These are phyloP conservation scores for Papilio polytes DNA, from an alignment of 1,140 invertebrate genomes.

Conservation along the genomic window DNA sequence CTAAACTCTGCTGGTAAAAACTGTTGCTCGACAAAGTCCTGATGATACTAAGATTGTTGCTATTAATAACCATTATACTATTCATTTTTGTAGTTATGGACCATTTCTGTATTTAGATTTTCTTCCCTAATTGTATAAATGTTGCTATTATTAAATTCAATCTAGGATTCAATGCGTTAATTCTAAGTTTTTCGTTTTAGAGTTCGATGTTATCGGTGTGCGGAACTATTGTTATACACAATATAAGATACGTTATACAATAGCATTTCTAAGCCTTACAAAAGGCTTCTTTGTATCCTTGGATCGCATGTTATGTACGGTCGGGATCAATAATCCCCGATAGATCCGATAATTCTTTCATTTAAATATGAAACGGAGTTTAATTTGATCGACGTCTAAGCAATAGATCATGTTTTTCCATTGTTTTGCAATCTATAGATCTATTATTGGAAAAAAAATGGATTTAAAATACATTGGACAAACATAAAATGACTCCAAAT, in stretches of 20 bases:
- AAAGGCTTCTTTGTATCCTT: not conserved
- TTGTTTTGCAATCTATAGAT: too few species aligned
- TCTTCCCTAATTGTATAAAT: too few species aligned
- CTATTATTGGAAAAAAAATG: too few species aligned
- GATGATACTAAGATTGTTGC: not conserved
- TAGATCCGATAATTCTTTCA: too few species aligned
- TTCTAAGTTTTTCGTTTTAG: not conserved
- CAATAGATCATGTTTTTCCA: too few species aligned
- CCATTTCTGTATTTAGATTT: too few species aligned
- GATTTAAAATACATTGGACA: too few species aligned
- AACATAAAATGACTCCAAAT: not conserved
- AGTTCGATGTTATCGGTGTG: not conserved
- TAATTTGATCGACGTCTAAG: too few species aligned
- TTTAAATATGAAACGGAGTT: too few species aligned
- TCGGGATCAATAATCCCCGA: too few species aligned
- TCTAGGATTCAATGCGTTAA: too few species aligned
- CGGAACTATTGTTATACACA: not conserved
- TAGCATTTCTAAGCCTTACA: not conserved
- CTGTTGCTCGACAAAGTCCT: not conserved
- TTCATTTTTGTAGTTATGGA: not conserved
- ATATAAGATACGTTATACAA: not conserved
- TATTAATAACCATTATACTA: not conserved
- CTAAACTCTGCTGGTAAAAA: not conserved
- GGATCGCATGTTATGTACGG: not conserved
- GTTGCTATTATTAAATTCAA: too few species aligned